Percentiles rank a stretch among this genome's conserved stretches.
Conservation (phyloP, 2,888 invertebrate genomes). For the Folsomia candida region DNA sequence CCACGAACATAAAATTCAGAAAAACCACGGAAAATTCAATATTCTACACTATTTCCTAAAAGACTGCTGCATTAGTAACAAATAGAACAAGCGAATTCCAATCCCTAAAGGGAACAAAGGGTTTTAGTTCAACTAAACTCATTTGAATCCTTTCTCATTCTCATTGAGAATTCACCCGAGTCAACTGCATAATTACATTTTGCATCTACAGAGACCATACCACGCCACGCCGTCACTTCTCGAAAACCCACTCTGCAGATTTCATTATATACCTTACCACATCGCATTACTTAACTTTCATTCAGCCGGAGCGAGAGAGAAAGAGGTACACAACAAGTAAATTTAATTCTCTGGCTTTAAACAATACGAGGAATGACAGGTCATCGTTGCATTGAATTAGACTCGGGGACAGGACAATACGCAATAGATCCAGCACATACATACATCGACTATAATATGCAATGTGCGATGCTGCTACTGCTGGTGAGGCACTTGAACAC, state of each 20-base stretch:
- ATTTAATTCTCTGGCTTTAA: background rate
- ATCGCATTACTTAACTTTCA: background rate
- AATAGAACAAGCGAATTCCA: background rate
- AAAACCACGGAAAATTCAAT: conserved; percentile 3
- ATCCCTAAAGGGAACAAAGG: background rate
- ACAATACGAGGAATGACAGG: conserved; percentile 1
- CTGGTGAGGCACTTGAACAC: background rate
- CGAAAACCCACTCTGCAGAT: background rate
- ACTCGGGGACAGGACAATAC: background rate
- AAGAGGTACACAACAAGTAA: background rate
- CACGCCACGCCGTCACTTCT: background rate
- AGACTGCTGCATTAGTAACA: background rate
- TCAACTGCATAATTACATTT: conserved; percentile 5
- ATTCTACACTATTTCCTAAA: background rate
- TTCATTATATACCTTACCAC: conserved; percentile 1
- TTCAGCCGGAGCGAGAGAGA: background rate
- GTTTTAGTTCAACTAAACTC: background rate
- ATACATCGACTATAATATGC: background rate
- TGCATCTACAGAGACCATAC: background rate
- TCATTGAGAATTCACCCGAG: background rate
- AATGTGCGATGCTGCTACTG: background rate
- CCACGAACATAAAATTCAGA: background rate
- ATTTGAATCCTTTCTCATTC: conserved; percentile 3
- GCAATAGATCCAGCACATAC: background rate
- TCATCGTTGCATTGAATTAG: conserved; percentile 1